Evolutionary conservation across 2,797 vertebrate genomes (phyloP), one percentile per base, ranked within the genome.

Genomic region (Sebastes cheni): DNA sequence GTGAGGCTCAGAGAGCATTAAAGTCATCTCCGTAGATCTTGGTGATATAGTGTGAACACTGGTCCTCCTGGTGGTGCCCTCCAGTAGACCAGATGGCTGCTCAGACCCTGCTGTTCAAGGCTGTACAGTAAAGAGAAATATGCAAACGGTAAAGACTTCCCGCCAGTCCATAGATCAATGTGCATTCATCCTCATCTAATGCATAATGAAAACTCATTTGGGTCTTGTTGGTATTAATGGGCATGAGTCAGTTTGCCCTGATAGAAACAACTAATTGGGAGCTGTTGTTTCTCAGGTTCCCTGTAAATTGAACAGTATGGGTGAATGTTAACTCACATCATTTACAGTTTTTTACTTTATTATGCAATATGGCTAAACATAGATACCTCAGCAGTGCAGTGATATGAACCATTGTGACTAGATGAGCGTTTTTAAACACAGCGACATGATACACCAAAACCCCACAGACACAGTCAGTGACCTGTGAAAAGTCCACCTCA

Each of bases 31-130:
- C 56, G 56, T 56, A 58, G 39, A 23, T 73, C 76, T 34, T 22
- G 27, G 13, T 62, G 55, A 36, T 77, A 13, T 4, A n/a, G 58
- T 66, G 58, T 56, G 50, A 81, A 59, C 18, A 55, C 62, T 50
- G 54, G 60, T 75, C 61, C 61, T 60, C 23, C 32, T 39, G 56
- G 13, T 77, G 20, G 54, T 59, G 39, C 36, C 68, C 76, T 80
- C 60, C 60, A 72, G 55, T 72, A 11, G 1, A 76, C 34, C 88
- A 90, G 84, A 89, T 92, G 89, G 83, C 69, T 67, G 54, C 52
- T 81, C 64, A 76, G 74, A 70, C n/a, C 82, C 55, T 58, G 76
- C 81, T 84, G 87, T 75, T 84, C 20, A 42, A 82, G 60, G 67
- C 55, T 80, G 8, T 55, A 73, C 79, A 61, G 67, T 81, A 58